Base-by-base conservation (phyloP, 1,140 invertebrate species). In the Drosophila varians region DNA sequence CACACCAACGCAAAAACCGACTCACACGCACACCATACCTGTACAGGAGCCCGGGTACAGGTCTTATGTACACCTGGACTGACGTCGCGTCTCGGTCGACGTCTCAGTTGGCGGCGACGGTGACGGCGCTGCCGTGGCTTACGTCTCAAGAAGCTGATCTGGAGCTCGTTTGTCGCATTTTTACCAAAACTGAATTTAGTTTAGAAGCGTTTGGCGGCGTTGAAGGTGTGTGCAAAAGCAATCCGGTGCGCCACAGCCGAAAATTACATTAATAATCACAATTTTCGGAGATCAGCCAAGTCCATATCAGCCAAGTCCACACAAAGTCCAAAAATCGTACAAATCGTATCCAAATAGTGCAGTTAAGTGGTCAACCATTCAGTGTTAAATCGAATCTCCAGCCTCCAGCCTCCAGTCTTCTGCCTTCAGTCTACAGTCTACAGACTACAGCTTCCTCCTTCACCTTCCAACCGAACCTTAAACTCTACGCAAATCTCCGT, bases 121-220 rank as follows among this genome's bases (percentile, higher is more conserved):
- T 38, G 6, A 16, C 36, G 5, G 8, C 38, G 6, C 38, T 8
- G 38, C 16, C 36, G 8, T 7, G 12, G 14, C 7, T 47, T 28
- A 51, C 72, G 83, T 87, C 78, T 88, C 83, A 83, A 88, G 83
- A 88, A 88, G 75, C 76, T 88, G 84, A 89, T 89, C 84, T 86
- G 79, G 57, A 86, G 84, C 84, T 82, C 84, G 84, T 86, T 89
- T 89, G 78, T 86, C 86, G 79, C 75, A 75, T 89, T 89, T 87
- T 84, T 76, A 89, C 84, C 84, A 84, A 89, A 89, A 89, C 87
- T 88, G 75, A 89, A 89, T 82, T 89, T 89, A 89, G 86, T 89
- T 89, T 89, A 82, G 86, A 88, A 88, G 86, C 87, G 86, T 90
- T 89, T 89, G 86, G 86, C 82, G 82, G 82, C 80, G 80, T 89